A percentile compares a stretch with the other conserved stretches of the same genome.
phyloP scores from a whole-genome alignment of 2,888 invertebrate genomes.

The Seira ritae region DNA sequence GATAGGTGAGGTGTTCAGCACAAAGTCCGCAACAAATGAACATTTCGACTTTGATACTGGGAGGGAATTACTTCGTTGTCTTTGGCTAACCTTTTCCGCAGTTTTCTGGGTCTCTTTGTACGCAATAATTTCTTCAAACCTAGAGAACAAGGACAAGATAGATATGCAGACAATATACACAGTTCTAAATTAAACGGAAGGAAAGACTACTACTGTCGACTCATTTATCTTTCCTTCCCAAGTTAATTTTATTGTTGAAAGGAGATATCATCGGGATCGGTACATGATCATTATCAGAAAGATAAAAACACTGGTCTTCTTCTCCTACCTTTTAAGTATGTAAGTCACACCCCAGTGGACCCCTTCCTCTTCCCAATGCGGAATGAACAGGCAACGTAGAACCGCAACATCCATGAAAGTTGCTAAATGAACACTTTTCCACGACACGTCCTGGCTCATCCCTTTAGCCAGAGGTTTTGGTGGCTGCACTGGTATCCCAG shows the following conservation, averaged over 20 bases:
- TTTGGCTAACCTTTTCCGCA: constrained; percentile 72
- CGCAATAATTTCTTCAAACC: constrained; percentile 71
- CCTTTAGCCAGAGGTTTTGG: constrained; percentile 54
- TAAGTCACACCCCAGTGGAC: constrained; percentile 97
- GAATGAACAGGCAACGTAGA: constrained; percentile 93
- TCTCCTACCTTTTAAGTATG: constrained; percentile 86
- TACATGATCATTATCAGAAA: background rate
- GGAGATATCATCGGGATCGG: background rate
- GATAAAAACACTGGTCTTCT: constrained; percentile 14
- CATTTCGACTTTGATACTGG: constrained; percentile 96
- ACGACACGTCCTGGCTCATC: constrained; percentile 67
- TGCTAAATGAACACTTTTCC: constrained; percentile 85
- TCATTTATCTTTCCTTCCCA: background rate
- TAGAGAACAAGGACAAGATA: constrained; percentile 7
- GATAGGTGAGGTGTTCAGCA: constrained; percentile 38
- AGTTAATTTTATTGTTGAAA: constrained; percentile 7
- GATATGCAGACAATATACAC: too few species aligned
- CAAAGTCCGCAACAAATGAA: constrained; percentile 70
- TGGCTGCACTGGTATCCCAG: constrained; percentile 54
- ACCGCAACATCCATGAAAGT: constrained; percentile 98
- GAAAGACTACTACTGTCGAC: background rate
- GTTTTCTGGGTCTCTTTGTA: constrained; percentile 64
- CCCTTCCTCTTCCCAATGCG: constrained; percentile 99
- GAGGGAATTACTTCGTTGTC: constrained; percentile 93
- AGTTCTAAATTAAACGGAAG: too few species aligned